Base-by-base conservation (phyloP, 2,888 invertebrate species). In the Spatulosminthurus flaviceps region DNA sequence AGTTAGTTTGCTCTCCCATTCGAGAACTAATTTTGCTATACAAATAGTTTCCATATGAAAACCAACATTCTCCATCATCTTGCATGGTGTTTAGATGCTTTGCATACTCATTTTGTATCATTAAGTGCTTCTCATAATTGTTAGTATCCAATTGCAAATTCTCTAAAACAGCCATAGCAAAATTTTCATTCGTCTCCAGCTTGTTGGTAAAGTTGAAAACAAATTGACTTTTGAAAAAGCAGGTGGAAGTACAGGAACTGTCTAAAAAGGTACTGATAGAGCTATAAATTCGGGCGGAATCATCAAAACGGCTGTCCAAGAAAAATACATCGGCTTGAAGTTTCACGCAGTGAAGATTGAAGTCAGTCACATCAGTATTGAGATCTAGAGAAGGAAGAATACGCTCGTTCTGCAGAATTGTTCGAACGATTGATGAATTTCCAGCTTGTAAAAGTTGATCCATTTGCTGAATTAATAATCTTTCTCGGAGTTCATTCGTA, bases 31-130 rank as follows among this genome's bases (percentile, higher is more conserved):
- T 26, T 1, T n/a, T 21, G 24, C 24, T 43, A n/a, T 79, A 79
- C 24, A 79, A 41, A 43, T 71, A 81, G n/a, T 78, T 76, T 1
- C 75, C 81, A 51, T 69, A 81, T 2, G 80, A 71, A 61, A 80
- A 80, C 81, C 81, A 81, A 67, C 22, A 28, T 24, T 66, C 67
- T 29, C 70, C 34, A 29, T 60, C 60, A 21, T 60, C 29, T 21
- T n/a, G 24, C 2, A n/a, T 9, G 16, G 13, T 41, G 22, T 21
- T 70, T 22, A 73, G n/a, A 60, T 43, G 43, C 21, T 73, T 73
- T 0, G 41, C 19, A 70, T 28, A 70, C 21, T 70, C 70, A 70
- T 42, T 70, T n/a, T 70, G 34, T 19, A 70, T 4, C 41, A 29
- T 41, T 41, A 41, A 22, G 19, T 41, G 34, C 41, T 70, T 24